phyloP scores from a whole-genome alignment of 2,113 vertebrate species.

The Burhinus oedicnemus region DNA sequence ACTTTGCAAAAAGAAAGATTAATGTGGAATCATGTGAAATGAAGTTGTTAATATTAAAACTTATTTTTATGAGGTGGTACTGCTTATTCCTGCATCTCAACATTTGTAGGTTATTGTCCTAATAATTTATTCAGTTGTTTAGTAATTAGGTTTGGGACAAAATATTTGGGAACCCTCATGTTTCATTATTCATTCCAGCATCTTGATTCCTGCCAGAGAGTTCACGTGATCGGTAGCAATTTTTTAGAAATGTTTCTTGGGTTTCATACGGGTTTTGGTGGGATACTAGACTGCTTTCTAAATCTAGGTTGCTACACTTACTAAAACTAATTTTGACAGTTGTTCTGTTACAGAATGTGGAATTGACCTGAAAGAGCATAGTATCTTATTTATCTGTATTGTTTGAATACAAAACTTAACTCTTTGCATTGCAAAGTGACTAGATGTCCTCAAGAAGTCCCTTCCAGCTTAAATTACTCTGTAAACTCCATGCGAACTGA shows the following conservation, averaged over 20 bases:
- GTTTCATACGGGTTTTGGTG: background rate
- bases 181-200: background rate
- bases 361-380: background rate
- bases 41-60: slow-evolving; percentile 8
- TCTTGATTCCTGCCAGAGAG: background rate
- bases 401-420: background rate
- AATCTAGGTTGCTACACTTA: background rate
- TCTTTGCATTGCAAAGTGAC: background rate
- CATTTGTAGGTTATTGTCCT: background rate
- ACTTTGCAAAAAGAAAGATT: background rate
- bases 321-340: background rate
- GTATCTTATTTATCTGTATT: background rate
- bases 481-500: background rate
- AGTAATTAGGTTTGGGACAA: background rate
- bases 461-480: background rate
- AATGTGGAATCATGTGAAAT: background rate
- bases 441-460: rapidly evolving
- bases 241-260: background rate
- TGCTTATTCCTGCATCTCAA: background rate
- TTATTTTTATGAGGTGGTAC: slow-evolving; percentile 5
- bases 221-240: background rate
- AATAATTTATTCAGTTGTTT: background rate
- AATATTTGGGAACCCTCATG: background rate
- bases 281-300: background rate
- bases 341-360: background rate